Base-by-base conservation (phyloP, 2,113 vertebrate species). In the Mormoops blainvillei region DNA sequence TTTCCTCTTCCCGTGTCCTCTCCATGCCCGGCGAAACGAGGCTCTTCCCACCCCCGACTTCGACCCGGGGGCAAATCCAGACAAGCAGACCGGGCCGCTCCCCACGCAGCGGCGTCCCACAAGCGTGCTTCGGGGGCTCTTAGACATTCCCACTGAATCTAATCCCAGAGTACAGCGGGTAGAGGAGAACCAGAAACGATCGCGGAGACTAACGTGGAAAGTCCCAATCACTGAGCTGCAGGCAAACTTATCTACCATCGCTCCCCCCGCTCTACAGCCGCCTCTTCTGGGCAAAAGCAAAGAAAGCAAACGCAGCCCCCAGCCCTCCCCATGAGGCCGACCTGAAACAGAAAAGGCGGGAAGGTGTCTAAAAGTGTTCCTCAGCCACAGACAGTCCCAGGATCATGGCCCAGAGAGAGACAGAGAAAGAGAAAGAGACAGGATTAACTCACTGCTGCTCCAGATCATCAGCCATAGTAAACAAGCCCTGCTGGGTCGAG, bases 401-500 rank as follows among this genome's bases (percentile, higher is more conserved):
- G 96, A 73, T 84, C 65, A 28, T 18, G 92, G 93, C 88, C 95
- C 84, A 88, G 92, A 87, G 78, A 96, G 56, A 97, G 33, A 95
- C 26, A 96, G 36, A 94, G 73, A 91, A 5, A 92, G 16, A 94
- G 45, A 97, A 78, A 96, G 58, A 83, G 92, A 85, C 96, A 31
- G 94, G 89, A 91, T 96, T 87, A 76, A 98, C 98, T 98, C 97
- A 98, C 98, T 97, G 97, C 95, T 97, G 97, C 96, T 98, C 98
- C 97, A 98, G 96, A 90, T 98, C 98, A 97, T 98, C 98, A 83
- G 97, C 98, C 98, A 98, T 98, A 90, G 88, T 97, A 98, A 97
- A 97, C 97, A 97, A 97, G 97, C 94, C 95, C 92, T 78, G 96
- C 91, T 67, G 95, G 93, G 97, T 94, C 74, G 94, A 56, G 91